Evolutionary conservation across 2,113 vertebrate species (phyloP).

Genomic region (Eudyptes chrysolophus): DNA sequence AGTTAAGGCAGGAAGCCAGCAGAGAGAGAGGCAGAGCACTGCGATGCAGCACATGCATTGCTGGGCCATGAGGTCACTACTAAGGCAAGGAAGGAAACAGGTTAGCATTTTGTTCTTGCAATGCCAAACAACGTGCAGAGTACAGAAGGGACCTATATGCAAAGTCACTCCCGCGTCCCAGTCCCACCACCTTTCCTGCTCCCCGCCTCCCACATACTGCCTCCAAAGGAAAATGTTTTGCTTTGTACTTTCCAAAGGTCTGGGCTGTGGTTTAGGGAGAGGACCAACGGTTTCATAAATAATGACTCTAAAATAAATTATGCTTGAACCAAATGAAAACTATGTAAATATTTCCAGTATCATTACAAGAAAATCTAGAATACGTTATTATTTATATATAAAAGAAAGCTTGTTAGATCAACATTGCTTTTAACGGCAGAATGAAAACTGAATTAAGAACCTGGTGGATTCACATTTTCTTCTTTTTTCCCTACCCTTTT

Average conservation of each 20-base stretch:
- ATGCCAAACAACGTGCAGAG: rapidly evolving
- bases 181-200: background rate
- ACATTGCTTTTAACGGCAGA: background rate
- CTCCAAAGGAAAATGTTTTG: background rate
- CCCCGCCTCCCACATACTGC: background rate
- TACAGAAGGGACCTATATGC: background rate
- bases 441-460: background rate
- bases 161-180: background rate
- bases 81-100: background rate
- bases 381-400: background rate
- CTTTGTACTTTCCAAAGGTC: background rate
- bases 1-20: background rate
- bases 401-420: background rate
- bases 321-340: background rate
- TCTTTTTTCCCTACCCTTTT: background rate
- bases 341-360: background rate
- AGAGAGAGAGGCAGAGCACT: background rate
- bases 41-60: background rate
- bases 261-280: background rate
- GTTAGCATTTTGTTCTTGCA: background rate
- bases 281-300: background rate
- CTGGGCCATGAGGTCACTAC: background rate
- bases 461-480: background rate
- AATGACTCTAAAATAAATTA: background rate
- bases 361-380: background rate